Conservation (phyloP, 2,888 invertebrate genomes). For the Ceriagrion tenellum region DNA sequence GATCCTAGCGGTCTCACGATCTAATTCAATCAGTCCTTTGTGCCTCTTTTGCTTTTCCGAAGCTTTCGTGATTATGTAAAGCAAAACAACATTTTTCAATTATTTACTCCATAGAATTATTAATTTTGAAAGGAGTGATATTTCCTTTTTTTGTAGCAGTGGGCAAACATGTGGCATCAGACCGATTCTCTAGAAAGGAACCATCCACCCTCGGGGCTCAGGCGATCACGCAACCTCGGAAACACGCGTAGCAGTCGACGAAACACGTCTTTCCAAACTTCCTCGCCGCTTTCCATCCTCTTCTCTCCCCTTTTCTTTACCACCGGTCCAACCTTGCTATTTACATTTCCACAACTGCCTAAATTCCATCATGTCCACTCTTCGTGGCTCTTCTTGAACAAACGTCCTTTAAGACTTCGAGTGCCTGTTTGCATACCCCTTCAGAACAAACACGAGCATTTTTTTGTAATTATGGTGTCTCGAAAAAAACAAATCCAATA, state of each 20-base stretch:
- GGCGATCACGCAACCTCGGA: neutral
- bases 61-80: neutral
- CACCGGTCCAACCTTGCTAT: neutral
- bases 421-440: neutral
- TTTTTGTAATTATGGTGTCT: neutral
- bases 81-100: conserved; percentile 5
- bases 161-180: neutral
- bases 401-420: neutral
- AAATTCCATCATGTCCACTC: neutral
- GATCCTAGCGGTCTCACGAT: neutral
- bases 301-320: neutral
- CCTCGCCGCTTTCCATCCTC: neutral
- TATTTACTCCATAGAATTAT: neutral
- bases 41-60: neutral
- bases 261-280: neutral
- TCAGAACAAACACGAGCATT: neutral
- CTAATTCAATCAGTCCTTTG: neutral
- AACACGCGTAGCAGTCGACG: neutral
- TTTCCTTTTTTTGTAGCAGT: neutral
- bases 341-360: neutral
- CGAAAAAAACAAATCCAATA: neutral
- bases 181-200: neutral
- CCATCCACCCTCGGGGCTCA: neutral
- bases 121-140: neutral
- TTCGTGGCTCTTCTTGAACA: neutral